Evolutionary conservation across 2,797 vertebrate genomes (phyloP).

Genomic region (Acanthornis magna): DNA sequence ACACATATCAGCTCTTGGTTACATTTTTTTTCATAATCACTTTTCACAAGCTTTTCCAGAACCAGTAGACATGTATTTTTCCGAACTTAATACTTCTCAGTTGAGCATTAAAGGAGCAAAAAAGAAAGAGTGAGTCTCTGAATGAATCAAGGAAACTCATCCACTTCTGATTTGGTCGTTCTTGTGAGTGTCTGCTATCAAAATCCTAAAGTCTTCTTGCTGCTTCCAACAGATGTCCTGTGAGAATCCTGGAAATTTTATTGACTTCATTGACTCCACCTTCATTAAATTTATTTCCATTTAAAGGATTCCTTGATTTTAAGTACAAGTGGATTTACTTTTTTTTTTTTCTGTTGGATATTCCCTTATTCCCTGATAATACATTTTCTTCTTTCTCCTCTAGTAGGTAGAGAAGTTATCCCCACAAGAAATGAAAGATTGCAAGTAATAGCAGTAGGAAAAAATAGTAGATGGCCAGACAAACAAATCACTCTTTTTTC

Average conservation of each 20-base stretch:
- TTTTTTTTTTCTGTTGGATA: not conserved
- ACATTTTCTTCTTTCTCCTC: not conserved
- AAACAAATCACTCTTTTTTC: not conserved
- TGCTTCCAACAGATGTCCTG: not conserved
- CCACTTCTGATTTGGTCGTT: not conserved
- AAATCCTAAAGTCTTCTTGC: not conserved
- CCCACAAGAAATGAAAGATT: not conserved
- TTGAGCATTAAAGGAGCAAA: not conserved
- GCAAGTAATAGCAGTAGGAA: not conserved
- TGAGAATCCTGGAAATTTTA: not conserved
- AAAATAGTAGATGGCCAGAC: not conserved
- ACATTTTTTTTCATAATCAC: not conserved
- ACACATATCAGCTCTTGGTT: not conserved
- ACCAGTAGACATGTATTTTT: not conserved
- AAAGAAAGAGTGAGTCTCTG: not conserved
- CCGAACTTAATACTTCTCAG: not conserved
- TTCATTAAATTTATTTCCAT: not conserved
- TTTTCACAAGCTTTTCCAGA: not conserved
- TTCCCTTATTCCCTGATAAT: not conserved
- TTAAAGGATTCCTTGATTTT: not conserved
- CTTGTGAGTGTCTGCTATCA: not conserved
- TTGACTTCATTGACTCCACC: not conserved
- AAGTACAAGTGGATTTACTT: not conserved
- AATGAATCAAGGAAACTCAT: not conserved
- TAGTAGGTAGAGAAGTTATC: not conserved